Evolutionary conservation across 2,797 vertebrate genomes (phyloP).

Genomic region (Vultur gryphus): DNA sequence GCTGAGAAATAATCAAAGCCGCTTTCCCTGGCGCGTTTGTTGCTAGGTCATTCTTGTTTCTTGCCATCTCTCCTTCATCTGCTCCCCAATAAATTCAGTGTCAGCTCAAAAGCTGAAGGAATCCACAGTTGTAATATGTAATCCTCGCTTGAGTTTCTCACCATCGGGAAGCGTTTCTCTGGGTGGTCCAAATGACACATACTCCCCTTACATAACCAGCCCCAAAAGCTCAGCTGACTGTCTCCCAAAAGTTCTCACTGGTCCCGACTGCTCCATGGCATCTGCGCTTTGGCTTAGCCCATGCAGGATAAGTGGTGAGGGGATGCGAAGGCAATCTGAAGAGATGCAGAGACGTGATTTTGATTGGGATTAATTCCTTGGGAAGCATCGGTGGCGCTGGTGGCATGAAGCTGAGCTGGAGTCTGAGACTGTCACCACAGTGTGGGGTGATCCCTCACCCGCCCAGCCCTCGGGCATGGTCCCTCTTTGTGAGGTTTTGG

Average conservation of each 20-base stretch:
- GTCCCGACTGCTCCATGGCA: neutral
- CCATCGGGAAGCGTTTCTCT: slow-evolving; percentile 4
- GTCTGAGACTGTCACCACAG: neutral
- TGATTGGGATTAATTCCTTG: neutral
- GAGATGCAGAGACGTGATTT: neutral
- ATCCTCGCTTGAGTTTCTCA: slow-evolving; percentile 6
- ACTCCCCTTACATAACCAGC: neutral
- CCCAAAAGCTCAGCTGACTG: neutral
- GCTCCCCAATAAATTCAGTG: neutral
- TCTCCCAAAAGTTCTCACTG: neutral
- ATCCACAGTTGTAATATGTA: neutral
- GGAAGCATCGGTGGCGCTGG: neutral
- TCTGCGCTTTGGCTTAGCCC: neutral
- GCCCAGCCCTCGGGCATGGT: neutral
- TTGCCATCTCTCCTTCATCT: slow-evolving; percentile 13
- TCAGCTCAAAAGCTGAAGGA: slow-evolving; percentile 28
- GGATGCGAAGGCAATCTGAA: neutral
- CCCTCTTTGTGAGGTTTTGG: neutral
- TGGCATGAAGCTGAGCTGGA: neutral
- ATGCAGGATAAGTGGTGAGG: fast-evolving
- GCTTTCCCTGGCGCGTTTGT: neutral
- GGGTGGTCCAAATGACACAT: neutral
- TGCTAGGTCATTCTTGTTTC: neutral
- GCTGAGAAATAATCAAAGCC: neutral
- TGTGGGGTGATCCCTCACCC: neutral